These are phyloP conservation scores for Crotalus tigris DNA, from an alignment of 2,113 vertebrate genomes.

Conservation along the genomic window DNA sequence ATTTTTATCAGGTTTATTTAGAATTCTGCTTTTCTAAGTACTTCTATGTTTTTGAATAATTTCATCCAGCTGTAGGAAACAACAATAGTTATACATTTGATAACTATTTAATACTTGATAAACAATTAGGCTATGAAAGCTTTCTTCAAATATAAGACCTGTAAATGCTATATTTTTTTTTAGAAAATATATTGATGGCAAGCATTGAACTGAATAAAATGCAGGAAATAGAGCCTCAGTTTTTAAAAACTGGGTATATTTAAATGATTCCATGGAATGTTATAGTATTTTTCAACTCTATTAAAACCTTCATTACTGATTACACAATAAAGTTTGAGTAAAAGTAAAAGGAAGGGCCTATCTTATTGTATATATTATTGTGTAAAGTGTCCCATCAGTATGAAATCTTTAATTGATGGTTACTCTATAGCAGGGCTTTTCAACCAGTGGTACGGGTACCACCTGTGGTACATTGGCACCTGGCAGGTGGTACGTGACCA, in stretches of 20 bases:
- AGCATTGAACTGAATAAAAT: neutral
- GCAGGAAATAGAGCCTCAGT: neutral
- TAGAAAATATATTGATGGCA: neutral
- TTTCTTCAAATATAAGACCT: neutral
- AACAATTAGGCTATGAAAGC: conserved; percentile 13
- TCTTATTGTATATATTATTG: too few species aligned
- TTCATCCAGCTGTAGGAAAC: neutral
- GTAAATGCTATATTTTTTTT: neutral
- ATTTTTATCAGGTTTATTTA: neutral
- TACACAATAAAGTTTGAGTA: too few species aligned
- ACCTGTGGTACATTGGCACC: too few species aligned
- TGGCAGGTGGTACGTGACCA: too few species aligned
- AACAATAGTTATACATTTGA: conserved; percentile 28
- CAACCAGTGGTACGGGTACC: too few species aligned
- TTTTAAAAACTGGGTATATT: neutral
- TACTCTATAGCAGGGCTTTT: too few species aligned
- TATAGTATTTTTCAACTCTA: neutral
- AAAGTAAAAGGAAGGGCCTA: too few species aligned
- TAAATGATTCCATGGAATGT: neutral
- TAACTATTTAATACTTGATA: conserved; percentile 18
- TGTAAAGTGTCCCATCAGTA: too few species aligned
- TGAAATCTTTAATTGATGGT: too few species aligned
- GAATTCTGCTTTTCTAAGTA: neutral
- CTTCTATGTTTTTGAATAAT: neutral
- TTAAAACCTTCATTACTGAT: neutral